A percentile compares a stretch with the other conserved stretches of the same genome.
Conservation (phyloP, 30 jellyfish, hydroid and myxozoan genomes). For the Rhopilema esculentum region DNA sequence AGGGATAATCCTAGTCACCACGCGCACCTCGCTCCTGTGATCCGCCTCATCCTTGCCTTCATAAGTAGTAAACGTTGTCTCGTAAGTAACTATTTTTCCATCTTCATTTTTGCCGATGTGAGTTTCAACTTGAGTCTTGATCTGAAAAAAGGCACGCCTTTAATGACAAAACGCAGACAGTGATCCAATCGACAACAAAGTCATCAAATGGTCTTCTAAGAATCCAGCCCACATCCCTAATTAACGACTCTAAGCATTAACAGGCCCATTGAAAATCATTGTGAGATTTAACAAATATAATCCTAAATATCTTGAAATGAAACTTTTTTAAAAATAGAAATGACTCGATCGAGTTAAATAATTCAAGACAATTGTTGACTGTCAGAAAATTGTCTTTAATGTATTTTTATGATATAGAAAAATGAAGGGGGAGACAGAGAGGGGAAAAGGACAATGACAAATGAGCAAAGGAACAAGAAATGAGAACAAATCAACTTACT, state of each 20-base stretch:
- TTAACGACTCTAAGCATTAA: too few species aligned
- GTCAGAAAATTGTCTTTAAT: too few species aligned
- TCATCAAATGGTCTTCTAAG: background rate
- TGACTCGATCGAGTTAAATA: too few species aligned
- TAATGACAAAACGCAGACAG: background rate
- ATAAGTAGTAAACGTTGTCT: conserved; percentile 42
- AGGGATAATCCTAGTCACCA: conserved; percentile 46
- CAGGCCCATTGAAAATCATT: too few species aligned
- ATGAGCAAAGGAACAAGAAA: background rate
- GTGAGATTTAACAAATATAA: too few species aligned
- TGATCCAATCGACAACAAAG: background rate
- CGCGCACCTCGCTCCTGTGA: conserved; percentile 16
- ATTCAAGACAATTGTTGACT: too few species aligned
- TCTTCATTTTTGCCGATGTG: conserved; percentile 59
- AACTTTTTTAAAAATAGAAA: too few species aligned
- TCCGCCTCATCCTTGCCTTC: conserved; percentile 8
- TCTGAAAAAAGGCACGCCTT: conserved; percentile 9
- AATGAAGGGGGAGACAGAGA: background rate
- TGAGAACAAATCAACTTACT: background rate
- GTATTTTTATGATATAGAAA: too few species aligned
- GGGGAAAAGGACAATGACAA: background rate
- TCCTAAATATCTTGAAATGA: too few species aligned
- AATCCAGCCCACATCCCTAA: too few species aligned
- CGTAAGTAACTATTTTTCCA: conserved; percentile 52
- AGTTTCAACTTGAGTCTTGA: conserved; percentile 32